Evolutionary conservation across 2,888 invertebrate genomes (phyloP).

Genomic region (Agrotis clavis): DNA sequence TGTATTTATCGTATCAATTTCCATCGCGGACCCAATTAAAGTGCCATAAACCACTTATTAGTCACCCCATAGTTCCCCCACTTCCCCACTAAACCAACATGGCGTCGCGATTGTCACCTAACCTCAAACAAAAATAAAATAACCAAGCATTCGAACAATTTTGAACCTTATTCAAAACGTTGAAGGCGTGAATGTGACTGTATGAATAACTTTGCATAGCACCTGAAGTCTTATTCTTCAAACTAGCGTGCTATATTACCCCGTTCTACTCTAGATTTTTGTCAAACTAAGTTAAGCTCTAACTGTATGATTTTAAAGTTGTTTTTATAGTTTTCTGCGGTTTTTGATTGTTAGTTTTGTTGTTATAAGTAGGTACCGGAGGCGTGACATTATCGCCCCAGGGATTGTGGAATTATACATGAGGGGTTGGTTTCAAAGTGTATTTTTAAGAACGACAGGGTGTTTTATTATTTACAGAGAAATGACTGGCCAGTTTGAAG

Average conservation of each 20-base stretch:
- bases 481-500: constrained; percentile 73
- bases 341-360: constrained; percentile 78
- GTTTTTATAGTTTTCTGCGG: constrained; percentile 53
- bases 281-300: constrained; percentile 64
- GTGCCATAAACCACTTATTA: constrained; percentile 88
- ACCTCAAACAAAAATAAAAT: constrained; percentile 72
- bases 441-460: constrained; percentile 78
- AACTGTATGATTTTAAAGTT: constrained; percentile 37
- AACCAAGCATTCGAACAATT: constrained; percentile 49
- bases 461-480: constrained; percentile 82
- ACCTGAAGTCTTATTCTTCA: constrained; percentile 87
- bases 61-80: constrained; percentile 83
- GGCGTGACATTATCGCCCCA: constrained; percentile 90
- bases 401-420: constrained; percentile 87
- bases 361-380: constrained; percentile 83
- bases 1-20: constrained; percentile 79
- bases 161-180: constrained; percentile 7
- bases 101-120: constrained; percentile 90
- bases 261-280: constrained; percentile 71
- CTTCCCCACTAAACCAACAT: constrained; percentile 87
- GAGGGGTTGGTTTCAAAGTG: constrained; percentile 87
- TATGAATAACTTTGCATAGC: constrained; percentile 65
- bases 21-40: constrained; percentile 87
- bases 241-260: constrained; percentile 85
- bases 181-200: constrained; percentile 61